Conservation (phyloP, 1,140 invertebrate species). For the Pseudomyrmex flavicornis region DNA sequence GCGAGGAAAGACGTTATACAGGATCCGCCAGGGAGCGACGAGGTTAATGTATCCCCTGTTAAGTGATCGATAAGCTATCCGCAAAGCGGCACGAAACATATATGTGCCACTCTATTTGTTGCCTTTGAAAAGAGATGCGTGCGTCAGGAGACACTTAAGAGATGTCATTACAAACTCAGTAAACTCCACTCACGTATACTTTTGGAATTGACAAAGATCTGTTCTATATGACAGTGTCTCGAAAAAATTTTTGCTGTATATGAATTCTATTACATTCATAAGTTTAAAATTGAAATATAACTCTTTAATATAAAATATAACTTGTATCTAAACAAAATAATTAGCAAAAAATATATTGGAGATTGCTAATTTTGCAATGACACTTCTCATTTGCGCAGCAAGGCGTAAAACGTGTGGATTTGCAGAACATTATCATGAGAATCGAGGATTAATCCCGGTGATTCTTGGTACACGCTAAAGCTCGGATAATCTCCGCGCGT, state of each 20-base stretch:
- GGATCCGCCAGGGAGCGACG: background rate
- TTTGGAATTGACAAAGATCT: too few relatives aligned
- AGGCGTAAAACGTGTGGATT: constrained; percentile 41
- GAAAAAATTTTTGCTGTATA: too few relatives aligned
- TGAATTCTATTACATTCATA: too few relatives aligned
- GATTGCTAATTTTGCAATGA: too few relatives aligned
- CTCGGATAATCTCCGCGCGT: constrained; percentile 20
- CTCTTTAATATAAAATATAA: too few relatives aligned
- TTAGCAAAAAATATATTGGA: too few relatives aligned
- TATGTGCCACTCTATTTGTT: constrained; percentile 22
- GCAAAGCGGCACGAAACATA: constrained; percentile 7
- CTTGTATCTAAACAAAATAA: too few relatives aligned
- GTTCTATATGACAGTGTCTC: too few relatives aligned
- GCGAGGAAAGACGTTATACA: constrained; percentile 11
- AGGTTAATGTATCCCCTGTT: background rate
- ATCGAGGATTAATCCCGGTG: constrained; percentile 27
- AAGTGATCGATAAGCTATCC: constrained; percentile 55
- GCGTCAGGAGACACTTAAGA: background rate
- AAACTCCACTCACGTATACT: too few relatives aligned
- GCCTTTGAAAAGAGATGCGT: background rate
- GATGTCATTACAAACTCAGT: too few relatives aligned
- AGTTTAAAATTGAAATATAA: too few relatives aligned
- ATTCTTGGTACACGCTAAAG: constrained; percentile 9
- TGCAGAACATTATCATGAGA: constrained; percentile 32
- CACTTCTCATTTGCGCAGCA: background rate